phyloP scores from a whole-genome alignment of 2,797 vertebrate genomes.

The Heterohyrax brucei region DNA sequence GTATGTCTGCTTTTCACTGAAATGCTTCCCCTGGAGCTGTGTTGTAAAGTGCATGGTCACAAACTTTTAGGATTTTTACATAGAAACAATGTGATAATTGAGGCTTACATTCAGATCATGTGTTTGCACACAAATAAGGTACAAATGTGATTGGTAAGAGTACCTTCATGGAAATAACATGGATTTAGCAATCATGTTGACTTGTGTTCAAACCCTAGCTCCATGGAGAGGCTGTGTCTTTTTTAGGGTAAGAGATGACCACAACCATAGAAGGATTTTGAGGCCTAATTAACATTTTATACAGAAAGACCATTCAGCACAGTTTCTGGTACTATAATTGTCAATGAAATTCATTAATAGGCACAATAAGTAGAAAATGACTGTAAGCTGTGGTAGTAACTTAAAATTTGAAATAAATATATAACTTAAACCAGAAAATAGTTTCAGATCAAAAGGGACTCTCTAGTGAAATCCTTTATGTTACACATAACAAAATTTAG shows the following conservation, averaged over 20 bases:
- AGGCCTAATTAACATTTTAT: neutral
- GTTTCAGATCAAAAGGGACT: neutral
- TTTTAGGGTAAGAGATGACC: neutral
- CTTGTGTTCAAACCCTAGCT: conserved; percentile 10
- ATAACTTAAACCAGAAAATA: neutral
- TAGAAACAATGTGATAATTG: neutral
- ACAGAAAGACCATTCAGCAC: neutral
- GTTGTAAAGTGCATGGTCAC: neutral
- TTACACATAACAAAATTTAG: conserved; percentile 1
- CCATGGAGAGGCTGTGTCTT: neutral
- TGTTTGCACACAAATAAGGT: neutral
- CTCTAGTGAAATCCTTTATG: neutral
- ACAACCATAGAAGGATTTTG: neutral
- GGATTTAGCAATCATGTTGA: neutral
- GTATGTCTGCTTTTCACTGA: neutral
- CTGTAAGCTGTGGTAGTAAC: neutral
- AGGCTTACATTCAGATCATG: neutral
- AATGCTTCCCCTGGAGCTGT: conserved; percentile 3
- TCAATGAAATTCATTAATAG: neutral
- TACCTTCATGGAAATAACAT: conserved; percentile 10
- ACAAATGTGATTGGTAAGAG: neutral
- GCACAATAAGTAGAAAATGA: neutral
- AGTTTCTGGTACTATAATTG: neutral
- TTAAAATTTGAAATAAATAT: conserved; percentile 8
- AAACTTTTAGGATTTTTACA: conserved; percentile 52